phyloP scores from a whole-genome alignment of 2,797 vertebrate genomes.

The Streptopelia turtur region DNA sequence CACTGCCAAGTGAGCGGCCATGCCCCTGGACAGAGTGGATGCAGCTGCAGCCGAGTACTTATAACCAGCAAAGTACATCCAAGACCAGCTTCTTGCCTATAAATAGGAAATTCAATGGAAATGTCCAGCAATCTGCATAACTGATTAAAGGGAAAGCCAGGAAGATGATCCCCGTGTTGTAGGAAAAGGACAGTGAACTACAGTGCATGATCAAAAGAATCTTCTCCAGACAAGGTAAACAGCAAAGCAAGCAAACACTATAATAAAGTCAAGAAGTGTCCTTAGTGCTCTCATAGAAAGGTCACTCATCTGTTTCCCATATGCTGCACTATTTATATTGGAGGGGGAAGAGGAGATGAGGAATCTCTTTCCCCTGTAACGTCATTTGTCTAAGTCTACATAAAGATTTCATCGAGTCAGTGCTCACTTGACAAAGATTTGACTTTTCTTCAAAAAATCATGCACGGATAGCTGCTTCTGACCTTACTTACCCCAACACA shows the following conservation, averaged over 20 bases:
- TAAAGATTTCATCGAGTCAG: neutral
- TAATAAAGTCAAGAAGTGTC: neutral
- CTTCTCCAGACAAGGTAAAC: neutral
- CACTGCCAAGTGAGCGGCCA: rapidly evolving
- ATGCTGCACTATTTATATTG: neutral
- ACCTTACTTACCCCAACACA: neutral
- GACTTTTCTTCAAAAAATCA: neutral
- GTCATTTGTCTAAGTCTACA: neutral
- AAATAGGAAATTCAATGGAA: neutral
- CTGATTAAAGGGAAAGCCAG: neutral
- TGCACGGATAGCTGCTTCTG: neutral
- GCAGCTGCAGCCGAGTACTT: neutral
- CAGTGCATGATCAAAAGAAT: neutral
- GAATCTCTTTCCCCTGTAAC: neutral
- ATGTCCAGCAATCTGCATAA: rapidly evolving
- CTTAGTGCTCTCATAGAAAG: neutral
- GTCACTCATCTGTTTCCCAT: neutral
- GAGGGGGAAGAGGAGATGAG: neutral
- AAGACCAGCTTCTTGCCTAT: neutral
- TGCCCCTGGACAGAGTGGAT: too few relatives aligned
- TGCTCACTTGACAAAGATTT: neutral
- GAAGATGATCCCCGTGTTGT: neutral
- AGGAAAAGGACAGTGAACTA: neutral
- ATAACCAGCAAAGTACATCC: neutral
- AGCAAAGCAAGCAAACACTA: neutral